A percentile compares a stretch with the other conserved stretches of the same genome.
Conservation (phyloP, 1,140 invertebrate genomes). For the Diorhabda elongata region DNA sequence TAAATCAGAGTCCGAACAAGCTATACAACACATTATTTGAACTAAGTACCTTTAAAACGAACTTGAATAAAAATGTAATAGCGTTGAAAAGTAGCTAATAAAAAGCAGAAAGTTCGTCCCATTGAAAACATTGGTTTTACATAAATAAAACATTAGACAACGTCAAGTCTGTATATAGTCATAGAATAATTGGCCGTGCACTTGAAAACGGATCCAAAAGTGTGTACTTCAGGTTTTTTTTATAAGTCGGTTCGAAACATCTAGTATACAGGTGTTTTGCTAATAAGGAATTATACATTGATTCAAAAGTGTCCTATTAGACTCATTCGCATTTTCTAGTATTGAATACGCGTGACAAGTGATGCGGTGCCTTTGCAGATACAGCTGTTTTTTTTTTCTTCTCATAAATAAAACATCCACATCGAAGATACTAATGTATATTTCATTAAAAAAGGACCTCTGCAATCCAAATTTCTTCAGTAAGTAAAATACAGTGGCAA, state of each 20-base stretch:
- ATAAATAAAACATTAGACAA: conserved; percentile 15
- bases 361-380: conserved; percentile 9
- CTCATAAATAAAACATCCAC: background rate
- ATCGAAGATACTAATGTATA: background rate
- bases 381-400: background rate
- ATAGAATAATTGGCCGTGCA: conserved; percentile 13
- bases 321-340: conserved; percentile 3
- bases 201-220: conserved; percentile 10
- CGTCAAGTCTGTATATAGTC: conserved; percentile 10
- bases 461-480: too few species aligned
- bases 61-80: background rate
- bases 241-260: background rate
- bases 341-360: background rate
- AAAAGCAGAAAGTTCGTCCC: conserved; percentile 2
- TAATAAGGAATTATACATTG: conserved; percentile 7
- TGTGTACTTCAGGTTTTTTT: conserved; percentile 10
- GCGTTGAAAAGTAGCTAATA: background rate
- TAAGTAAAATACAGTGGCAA: too few species aligned
- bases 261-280: conserved; percentile 8
- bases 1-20: too few species aligned
- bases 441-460: too few species aligned
- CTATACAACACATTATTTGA: too few species aligned
- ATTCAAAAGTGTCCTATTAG: conserved; percentile 9
- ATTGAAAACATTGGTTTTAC: conserved; percentile 3
- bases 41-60: too few species aligned